phyloP scores from a whole-genome alignment of 2,888 invertebrate species.

The Onthophagus sagittarius region DNA sequence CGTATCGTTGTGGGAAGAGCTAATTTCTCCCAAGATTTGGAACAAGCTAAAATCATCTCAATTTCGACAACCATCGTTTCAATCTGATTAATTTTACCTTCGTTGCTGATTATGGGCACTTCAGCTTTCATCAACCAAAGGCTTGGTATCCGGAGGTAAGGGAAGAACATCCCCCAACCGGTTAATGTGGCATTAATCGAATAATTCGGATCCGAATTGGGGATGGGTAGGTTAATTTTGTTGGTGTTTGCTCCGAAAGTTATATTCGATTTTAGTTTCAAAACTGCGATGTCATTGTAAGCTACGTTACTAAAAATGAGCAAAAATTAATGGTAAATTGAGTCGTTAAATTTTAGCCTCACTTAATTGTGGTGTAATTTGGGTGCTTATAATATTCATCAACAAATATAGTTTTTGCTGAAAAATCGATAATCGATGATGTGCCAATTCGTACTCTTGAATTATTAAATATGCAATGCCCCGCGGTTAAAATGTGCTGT shows the following conservation, averaged over 20 bases:
- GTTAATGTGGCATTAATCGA: background rate
- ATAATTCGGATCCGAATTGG: background rate
- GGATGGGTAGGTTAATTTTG: background rate
- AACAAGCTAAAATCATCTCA: slow-evolving; percentile 43
- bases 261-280: background rate
- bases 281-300: background rate
- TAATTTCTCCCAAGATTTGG: slow-evolving; percentile 40
- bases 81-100: background rate
- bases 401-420: too few species aligned
- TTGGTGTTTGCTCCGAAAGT: background rate
- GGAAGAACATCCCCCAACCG: background rate
- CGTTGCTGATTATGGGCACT: background rate
- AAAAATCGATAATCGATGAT: background rate
- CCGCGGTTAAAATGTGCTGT: background rate
- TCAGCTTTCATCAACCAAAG: background rate
- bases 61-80: too few species aligned
- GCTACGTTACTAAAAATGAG: background rate
- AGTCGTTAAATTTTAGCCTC: too few species aligned
- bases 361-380: too few species aligned
- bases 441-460: background rate
- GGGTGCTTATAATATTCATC: too few species aligned
- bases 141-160: background rate
- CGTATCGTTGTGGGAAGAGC: slow-evolving; percentile 39
- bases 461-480: background rate
- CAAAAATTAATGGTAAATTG: too few species aligned